Evolutionary conservation across 2,888 invertebrate genomes (phyloP), one percentile per base, ranked within the genome.

Genomic region (Eueremaeus valkanovi): DNA sequence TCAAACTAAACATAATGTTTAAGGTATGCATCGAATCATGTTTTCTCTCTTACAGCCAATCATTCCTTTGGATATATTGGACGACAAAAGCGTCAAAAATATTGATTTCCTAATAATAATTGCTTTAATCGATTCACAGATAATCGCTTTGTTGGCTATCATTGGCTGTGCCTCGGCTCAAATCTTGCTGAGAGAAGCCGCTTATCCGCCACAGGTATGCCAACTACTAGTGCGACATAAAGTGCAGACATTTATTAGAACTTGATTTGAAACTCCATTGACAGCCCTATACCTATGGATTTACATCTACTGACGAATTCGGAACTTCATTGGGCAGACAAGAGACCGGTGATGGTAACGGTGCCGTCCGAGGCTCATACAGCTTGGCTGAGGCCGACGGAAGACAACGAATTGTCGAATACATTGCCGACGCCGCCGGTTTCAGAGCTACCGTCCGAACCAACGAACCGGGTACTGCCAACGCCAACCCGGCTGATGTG

Each of bases 401-500:
- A 18, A 78, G 78, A 33, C 31, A 45, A 51, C 42, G 79, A 16
- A 51, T 77, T 16, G 79, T 79, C 16, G 78, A 79, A 31, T 79
- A 79, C 78, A 73, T 79, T 24, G 79, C 79, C 21, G 79, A 79
- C 51, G 79, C 76, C 21, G 75, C 66, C 18, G 79, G 79, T 31
- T 79, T 78, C 78, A n/a, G 79, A 16, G 79, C 79, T 45, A 73
- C 68, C 49, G 75, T 79, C 73, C 45, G 73, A n/a, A 79, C 79
- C 76, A 79, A 79, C 77, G 79, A 79, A 58, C 78, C 78, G 5
- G 79, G 79, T 6, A 79, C 79, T 58, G 76, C 76, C 36, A 78
- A 73, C 76, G 66, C 68, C 58, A 77, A 76, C 63, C 77, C 79
- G 5, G 79, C 79, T 18, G 78, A 79, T 24, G 79, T 78, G 27